Evolutionary conservation across 2,113 vertebrate genomes (phyloP), one percentile per base, ranked within the genome.

Genomic region (Herpetotheres cachinnans): DNA sequence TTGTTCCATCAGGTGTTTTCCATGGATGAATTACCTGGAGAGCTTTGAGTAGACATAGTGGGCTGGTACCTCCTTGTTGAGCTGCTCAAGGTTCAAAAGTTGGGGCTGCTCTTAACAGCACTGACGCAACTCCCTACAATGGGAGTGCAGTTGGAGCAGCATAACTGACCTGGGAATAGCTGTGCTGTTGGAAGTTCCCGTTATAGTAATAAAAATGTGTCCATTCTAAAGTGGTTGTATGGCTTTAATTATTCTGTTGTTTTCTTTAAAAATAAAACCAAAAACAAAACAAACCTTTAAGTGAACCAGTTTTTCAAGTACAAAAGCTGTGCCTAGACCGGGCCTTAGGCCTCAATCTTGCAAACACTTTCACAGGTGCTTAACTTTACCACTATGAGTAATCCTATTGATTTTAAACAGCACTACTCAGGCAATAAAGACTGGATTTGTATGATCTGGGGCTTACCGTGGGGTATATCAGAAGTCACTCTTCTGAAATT

Each of bases 211-310:
- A 76, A 76, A 95, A 94, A 52, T 0, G 3, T 59, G 58, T 69
- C 93, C 86, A 25, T 89, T 95, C 93, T 87, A 70, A 89, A 95
- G 93, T 32, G 27, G 32, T 40, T 88, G 74, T 25, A 63, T 93
- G 91, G 83, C 66, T 96, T 94, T 87, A 94, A 96, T 94, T 94
- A 94, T 85, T 87, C 49, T 16, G 44, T 20, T 93, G 91, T 93
- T 97, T 97, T 95, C 95, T 95, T 95, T 94, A 77, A 93, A 97
- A 97, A 94, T 46, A 95, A 93, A 93, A 61, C 62, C 55, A 22
- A 93, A 90, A 96, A 4, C 77, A 92, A 93, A 93, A 56, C 89
- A 88, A 94, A 92, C 85, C 82, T 96, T 81, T 17, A 80, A 73
- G 38, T 62, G 84, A 95, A 96, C 63, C 49, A 89, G 89, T 95